Percentiles rank a stretch among this genome's conserved stretches.
These are phyloP conservation scores for Oreotrochilus melanogaster DNA, from an alignment of 2,113 vertebrate species.

Conservation along the genomic window DNA sequence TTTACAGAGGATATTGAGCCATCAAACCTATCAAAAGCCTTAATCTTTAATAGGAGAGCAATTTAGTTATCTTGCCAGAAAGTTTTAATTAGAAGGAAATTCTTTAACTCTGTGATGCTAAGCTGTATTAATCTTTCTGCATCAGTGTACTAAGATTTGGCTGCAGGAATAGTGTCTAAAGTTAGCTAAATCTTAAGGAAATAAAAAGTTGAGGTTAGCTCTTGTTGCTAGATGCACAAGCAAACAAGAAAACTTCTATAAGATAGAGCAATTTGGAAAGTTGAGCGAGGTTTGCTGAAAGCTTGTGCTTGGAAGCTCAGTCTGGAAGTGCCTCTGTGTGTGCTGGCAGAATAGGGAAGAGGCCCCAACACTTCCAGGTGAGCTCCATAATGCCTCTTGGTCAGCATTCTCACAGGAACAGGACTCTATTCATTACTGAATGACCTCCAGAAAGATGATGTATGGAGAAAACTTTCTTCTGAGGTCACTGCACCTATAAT, in stretches of 20 bases:
- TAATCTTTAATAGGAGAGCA: slow-evolving; percentile 49
- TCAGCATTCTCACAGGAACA: neutral
- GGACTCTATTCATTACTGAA: accelerated
- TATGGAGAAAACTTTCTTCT: neutral
- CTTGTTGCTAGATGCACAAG: neutral
- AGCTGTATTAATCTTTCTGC: slow-evolving; percentile 44
- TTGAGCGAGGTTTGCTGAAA: neutral
- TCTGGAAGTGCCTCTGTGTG: neutral
- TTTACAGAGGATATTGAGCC: slow-evolving; percentile 38
- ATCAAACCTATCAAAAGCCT: slow-evolving; percentile 60
- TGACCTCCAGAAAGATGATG: neutral
- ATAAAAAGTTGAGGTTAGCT: neutral
- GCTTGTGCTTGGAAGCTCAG: neutral
- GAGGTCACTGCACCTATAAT: neutral
- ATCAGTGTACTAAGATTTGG: slow-evolving; percentile 30
- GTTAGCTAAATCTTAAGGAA: slow-evolving; percentile 17
- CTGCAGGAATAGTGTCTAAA: slow-evolving; percentile 26
- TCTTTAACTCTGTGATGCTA: slow-evolving; percentile 24
- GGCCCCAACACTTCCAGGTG: accelerated
- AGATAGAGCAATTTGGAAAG: neutral
- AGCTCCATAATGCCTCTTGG: accelerated
- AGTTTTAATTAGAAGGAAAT: slow-evolving; percentile 65
- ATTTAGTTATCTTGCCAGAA: slow-evolving; percentile 62
- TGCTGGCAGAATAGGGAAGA: neutral
- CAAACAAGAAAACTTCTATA: neutral